Conservation (phyloP, 2,797 vertebrate species). For the Enteromius treurensis region DNA sequence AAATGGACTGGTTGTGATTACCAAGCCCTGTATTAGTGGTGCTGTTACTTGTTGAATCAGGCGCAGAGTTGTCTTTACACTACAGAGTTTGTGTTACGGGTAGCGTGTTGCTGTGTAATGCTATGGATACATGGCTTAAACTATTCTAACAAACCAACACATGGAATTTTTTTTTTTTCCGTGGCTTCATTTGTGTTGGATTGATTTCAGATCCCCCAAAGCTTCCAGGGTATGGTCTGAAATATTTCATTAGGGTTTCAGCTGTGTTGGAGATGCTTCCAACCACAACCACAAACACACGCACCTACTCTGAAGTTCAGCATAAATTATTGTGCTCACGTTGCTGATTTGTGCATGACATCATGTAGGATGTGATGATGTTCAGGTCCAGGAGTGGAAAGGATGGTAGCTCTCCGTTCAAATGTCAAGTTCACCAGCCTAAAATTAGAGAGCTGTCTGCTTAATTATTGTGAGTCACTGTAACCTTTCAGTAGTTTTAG, state of each 20-base stretch:
- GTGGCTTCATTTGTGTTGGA: conserved; percentile 40
- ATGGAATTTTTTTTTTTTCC: conserved; percentile 9
- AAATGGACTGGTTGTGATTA: conserved; percentile 56
- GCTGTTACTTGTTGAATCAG: conserved; percentile 22
- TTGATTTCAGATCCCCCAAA: conserved; percentile 21
- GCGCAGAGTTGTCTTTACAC: conserved; percentile 17
- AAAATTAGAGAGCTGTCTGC: neutral
- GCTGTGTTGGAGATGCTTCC: neutral
- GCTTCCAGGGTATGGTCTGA: neutral
- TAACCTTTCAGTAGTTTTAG: neutral
- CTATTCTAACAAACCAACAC: conserved; percentile 24
- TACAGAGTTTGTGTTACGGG: conserved; percentile 24
- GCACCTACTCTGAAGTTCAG: conserved; percentile 26
- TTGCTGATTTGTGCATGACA: conserved; percentile 44
- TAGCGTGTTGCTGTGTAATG: conserved; percentile 31
- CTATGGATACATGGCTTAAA: conserved; percentile 26
- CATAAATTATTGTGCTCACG: conserved; percentile 22
- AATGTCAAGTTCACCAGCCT: conserved; percentile 22
- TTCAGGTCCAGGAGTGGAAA: conserved; percentile 17
- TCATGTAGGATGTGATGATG: conserved; percentile 42
- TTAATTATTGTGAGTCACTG: conserved; percentile 23
- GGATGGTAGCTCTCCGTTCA: conserved; percentile 17
- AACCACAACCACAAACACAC: conserved; percentile 42
- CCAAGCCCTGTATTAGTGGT: conserved; percentile 15
- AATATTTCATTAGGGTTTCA: conserved; percentile 20